Evolutionary conservation across 2,113 vertebrate genomes (phyloP).

Genomic region (Empidonax alnorum): DNA sequence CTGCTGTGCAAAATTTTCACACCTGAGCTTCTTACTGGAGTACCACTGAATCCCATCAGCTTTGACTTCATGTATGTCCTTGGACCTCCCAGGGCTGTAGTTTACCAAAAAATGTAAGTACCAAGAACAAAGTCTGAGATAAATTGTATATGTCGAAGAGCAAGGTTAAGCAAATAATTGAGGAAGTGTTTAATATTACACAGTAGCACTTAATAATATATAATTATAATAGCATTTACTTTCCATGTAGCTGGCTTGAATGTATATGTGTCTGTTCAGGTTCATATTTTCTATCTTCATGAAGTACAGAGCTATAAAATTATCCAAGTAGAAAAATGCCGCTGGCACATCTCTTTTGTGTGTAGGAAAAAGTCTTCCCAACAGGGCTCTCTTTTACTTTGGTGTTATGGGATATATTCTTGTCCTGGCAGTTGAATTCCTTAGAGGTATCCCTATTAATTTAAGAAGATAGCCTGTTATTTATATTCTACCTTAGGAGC

Average conservation of each 20-base stretch:
- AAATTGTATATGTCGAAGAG: neutral
- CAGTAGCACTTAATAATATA: neutral
- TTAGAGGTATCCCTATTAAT: neutral
- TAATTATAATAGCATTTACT: neutral
- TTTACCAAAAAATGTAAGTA: neutral
- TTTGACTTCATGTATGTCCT: neutral
- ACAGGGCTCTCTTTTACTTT: neutral
- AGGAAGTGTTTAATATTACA: neutral
- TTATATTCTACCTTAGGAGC: neutral
- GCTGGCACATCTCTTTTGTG: neutral
- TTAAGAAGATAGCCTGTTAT: neutral
- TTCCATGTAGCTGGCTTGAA: neutral
- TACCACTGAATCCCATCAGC: neutral
- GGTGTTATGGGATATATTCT: neutral
- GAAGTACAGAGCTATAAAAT: neutral
- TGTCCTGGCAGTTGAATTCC: neutral
- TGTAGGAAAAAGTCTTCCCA: neutral
- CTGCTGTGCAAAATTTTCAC: neutral
- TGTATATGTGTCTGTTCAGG: neutral
- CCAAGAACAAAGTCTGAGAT: neutral
- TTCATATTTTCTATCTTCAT: neutral
- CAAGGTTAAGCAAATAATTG: neutral
- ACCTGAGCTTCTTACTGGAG: neutral
- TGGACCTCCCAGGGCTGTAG: neutral
- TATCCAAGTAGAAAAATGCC: neutral